These are phyloP conservation scores for Hirundo rustica DNA, from an alignment of 2,797 vertebrate genomes.

Conservation along the genomic window DNA sequence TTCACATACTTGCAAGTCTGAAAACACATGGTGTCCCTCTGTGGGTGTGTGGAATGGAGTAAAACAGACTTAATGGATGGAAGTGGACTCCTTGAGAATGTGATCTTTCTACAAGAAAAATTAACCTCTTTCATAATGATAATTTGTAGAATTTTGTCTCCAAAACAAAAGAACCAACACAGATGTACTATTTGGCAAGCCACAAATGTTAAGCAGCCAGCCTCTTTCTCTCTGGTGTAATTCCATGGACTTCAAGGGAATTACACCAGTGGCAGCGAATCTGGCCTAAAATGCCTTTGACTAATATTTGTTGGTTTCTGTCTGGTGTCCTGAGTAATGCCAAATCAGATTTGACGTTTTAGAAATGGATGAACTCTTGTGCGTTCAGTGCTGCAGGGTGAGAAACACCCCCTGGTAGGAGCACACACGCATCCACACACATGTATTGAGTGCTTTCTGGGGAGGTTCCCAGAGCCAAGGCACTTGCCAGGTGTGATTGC, in stretches of 20 bases:
- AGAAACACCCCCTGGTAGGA: background rate
- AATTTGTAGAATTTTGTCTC: constrained; percentile 28
- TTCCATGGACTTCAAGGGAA: constrained; percentile 13
- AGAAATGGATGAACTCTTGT: background rate
- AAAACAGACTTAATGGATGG: background rate
- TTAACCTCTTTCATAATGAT: background rate
- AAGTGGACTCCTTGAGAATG: background rate
- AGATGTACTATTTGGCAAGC: constrained; percentile 50
- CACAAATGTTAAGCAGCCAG: background rate
- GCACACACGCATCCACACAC: accelerated
- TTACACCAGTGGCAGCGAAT: background rate
- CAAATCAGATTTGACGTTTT: background rate
- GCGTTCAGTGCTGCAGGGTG: background rate
- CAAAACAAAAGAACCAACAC: constrained; percentile 58
- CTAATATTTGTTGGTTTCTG: background rate
- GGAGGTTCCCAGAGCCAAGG: background rate
- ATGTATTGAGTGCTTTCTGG: background rate
- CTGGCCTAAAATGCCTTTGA: background rate
- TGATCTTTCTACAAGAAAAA: background rate
- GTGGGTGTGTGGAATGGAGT: background rate
- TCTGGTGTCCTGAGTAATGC: background rate
- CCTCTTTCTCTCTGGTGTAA: constrained; percentile 1
- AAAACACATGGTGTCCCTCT: background rate
- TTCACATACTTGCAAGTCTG: background rate
- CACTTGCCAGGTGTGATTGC: background rate